Conservation (phyloP, 2,888 invertebrate genomes). For the Pterostichus niger region DNA sequence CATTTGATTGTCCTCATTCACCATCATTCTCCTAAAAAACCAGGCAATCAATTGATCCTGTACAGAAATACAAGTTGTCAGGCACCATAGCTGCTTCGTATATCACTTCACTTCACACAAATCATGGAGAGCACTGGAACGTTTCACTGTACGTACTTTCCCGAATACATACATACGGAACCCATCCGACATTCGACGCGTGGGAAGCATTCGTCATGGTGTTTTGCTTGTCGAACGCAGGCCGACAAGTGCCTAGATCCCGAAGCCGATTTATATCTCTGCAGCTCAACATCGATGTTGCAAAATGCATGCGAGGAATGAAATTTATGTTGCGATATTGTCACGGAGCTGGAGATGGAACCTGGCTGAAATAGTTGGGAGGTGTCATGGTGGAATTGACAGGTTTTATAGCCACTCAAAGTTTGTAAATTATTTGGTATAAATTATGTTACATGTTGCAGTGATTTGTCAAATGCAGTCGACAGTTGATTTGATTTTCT, state of each 20-base stretch:
- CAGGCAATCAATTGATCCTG: too few species aligned
- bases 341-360: not conserved
- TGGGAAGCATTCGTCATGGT: slow-evolving; percentile 32
- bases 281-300: not conserved
- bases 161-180: not conserved
- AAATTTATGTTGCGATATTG: slow-evolving; percentile 1
- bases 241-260: slow-evolving; percentile 24
- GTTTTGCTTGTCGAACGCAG: slow-evolving; percentile 53
- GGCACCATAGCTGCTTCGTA: too few species aligned
- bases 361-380: too few species aligned
- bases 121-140: slow-evolving; percentile 2
- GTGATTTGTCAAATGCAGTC: too few species aligned
- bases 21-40: too few species aligned
- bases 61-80: too few species aligned
- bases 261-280: slow-evolving; percentile 29
- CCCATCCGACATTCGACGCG: not conserved
- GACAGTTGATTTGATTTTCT: too few species aligned
- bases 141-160: not conserved
- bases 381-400: too few species aligned
- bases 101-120: not conserved
- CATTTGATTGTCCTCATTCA: too few species aligned
- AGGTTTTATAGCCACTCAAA: too few species aligned
- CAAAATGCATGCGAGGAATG: not conserved
- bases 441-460: too few species aligned
- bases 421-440: too few species aligned